These are phyloP conservation scores for Prunella strophiata DNA, from an alignment of 2,797 vertebrate genomes.

Conservation along the genomic window DNA sequence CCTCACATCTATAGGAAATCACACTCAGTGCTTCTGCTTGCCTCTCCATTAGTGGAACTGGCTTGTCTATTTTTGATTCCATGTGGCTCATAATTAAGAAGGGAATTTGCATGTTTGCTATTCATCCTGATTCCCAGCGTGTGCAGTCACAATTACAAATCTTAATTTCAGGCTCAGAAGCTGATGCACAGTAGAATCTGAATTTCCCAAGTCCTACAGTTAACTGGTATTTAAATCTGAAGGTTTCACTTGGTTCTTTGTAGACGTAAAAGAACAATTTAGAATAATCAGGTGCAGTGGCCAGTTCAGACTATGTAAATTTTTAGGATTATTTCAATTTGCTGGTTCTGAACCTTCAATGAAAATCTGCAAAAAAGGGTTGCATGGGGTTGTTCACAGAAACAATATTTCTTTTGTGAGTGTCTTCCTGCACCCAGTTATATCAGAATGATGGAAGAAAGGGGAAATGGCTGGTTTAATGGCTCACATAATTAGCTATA, in stretches of 20 bases:
- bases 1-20: neutral
- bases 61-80: neutral
- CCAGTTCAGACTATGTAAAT: neutral
- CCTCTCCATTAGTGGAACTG: neutral
- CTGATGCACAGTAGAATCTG: neutral
- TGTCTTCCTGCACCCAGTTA: slow-evolving; percentile 24
- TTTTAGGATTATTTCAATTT: neutral
- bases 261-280: neutral
- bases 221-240: neutral
- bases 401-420: slow-evolving; percentile 19
- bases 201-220: neutral
- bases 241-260: neutral
- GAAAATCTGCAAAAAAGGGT: neutral
- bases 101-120: slow-evolving; percentile 16
- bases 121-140: neutral
- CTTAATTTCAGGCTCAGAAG: neutral
- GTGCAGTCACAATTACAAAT: neutral
- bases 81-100: neutral
- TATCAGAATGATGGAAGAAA: neutral
- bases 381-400: neutral
- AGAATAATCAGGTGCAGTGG: neutral
- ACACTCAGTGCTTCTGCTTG: neutral
- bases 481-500: neutral
- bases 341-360: neutral
- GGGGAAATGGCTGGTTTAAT: neutral